Evolutionary conservation across 2,113 vertebrate species (phyloP), one percentile per base, ranked within the genome.

Genomic region (Lathamus discolor): DNA sequence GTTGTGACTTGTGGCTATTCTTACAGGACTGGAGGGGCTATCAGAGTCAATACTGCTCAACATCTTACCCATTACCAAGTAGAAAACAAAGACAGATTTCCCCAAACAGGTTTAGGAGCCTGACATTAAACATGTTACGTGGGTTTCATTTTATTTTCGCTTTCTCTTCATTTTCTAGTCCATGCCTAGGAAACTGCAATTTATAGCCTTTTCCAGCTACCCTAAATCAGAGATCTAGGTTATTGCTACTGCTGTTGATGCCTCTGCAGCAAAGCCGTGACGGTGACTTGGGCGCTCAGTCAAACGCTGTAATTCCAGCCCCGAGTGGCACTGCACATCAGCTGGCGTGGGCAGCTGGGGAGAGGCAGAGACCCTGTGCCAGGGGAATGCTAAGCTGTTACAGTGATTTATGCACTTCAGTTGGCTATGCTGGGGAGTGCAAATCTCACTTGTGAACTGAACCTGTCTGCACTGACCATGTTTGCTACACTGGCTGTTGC

Each of bases 381-480:
- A 83, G 51, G 73, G 92, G 83, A 92, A 90, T 57, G 80, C 90
- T 81, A 78, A 92, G 83, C 94, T 96, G 79, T 64, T 81, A 68
- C 0, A 33, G 73, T 72, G 90, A 90, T 88, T 95, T 95, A 88
- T 82, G 64, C 86, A 49, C 79, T 91, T 9, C 41, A 67, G 43
- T 10, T 78, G 91, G 55, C 88, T 29, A 3, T 7, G 48, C 82
- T 59, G 54, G 78, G 17, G 61, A 83, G 16, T 12, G 33, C 78
- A 82, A 46, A 68, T 44, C 83, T 84, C 83, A 66, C 61, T 78
- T 3, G 2, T 52, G 64, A 48, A 61, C 69, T 81, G 83, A 92
- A 31, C 15, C 25, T 0, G 0, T 31, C 85, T 41, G 63, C 44
- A 7, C 5, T 3, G 37, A 43, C 59, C 0, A 0, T 13, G 41